Conservation (phyloP, 2,888 invertebrate genomes). For the Anthophora plumipes region DNA sequence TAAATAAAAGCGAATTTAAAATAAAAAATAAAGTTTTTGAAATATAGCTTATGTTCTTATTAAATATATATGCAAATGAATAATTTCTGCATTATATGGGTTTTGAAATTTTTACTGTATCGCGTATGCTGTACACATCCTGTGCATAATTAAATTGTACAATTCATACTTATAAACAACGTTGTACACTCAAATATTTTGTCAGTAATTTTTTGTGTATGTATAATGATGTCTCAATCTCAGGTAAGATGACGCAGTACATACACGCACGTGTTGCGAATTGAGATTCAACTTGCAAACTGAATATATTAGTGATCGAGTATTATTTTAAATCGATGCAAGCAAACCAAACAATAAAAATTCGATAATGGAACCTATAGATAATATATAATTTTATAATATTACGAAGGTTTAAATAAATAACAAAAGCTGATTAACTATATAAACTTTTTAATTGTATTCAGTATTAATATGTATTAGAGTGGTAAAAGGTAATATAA, state of each 20-base stretch:
- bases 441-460: background rate
- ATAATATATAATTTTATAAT: background rate
- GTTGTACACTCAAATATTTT: background rate
- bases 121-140: constrained; percentile 43
- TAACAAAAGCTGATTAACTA: background rate
- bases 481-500: background rate
- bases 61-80: background rate
- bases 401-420: background rate
- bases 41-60: background rate
- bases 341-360: background rate
- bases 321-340: too few species aligned
- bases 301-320: too few species aligned
- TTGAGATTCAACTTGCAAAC: too few species aligned
- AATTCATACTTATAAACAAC: background rate
- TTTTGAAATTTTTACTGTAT: constrained; percentile 10
- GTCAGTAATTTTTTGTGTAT: constrained; percentile 20
- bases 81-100: constrained; percentile 36
- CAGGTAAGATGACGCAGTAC: too few species aligned
- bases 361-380: background rate
- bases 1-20: background rate
- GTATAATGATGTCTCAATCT: background rate
- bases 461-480: background rate
- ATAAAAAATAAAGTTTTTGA: too few species aligned
- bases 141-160: background rate
- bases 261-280: too few species aligned